Evolutionary conservation across 2,797 vertebrate genomes (phyloP).

Genomic region (Cynodonichthys magdalenae): DNA sequence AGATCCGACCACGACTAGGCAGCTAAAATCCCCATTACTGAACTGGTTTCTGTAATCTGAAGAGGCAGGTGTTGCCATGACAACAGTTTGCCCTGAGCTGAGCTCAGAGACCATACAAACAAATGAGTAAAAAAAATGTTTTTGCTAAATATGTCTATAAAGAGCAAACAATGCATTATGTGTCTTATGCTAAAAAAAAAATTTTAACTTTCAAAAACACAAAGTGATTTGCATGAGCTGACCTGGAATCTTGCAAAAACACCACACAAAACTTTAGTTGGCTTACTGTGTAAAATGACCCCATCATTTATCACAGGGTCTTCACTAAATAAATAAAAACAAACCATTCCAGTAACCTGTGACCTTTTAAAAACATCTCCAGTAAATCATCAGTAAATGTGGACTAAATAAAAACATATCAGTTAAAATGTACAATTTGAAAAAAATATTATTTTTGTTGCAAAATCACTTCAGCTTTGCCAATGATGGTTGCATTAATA

Average conservation of each 20-base stretch:
- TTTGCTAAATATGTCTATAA: slow-evolving; percentile 44
- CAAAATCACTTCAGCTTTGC: too few species aligned
- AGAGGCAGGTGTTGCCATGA: slow-evolving; percentile 72
- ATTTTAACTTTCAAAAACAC: neutral
- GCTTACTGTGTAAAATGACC: too few species aligned
- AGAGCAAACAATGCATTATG: slow-evolving; percentile 19
- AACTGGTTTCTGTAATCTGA: slow-evolving; percentile 58
- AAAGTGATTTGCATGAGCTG: neutral
- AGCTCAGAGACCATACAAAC: slow-evolving; percentile 64
- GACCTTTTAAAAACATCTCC: too few species aligned
- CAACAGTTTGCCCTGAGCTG: slow-evolving; percentile 65
- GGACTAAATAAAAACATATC: too few species aligned
- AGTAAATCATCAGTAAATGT: too few species aligned
- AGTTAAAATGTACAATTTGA: too few species aligned
- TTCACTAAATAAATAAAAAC: too few species aligned
- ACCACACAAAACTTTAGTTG: too few species aligned
- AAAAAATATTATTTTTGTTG: too few species aligned
- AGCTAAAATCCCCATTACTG: slow-evolving; percentile 51
- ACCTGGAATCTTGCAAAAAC: neutral
- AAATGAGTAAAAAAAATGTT: slow-evolving; percentile 49
- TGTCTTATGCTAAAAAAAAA: slow-evolving; percentile 23
- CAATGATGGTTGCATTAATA: too few species aligned
- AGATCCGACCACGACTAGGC: slow-evolving; percentile 32
- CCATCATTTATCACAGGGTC: too few species aligned
- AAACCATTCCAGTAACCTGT: too few species aligned